Evolutionary conservation across 2,113 vertebrate genomes (phyloP).

Genomic region (Myiopsitta monachus): DNA sequence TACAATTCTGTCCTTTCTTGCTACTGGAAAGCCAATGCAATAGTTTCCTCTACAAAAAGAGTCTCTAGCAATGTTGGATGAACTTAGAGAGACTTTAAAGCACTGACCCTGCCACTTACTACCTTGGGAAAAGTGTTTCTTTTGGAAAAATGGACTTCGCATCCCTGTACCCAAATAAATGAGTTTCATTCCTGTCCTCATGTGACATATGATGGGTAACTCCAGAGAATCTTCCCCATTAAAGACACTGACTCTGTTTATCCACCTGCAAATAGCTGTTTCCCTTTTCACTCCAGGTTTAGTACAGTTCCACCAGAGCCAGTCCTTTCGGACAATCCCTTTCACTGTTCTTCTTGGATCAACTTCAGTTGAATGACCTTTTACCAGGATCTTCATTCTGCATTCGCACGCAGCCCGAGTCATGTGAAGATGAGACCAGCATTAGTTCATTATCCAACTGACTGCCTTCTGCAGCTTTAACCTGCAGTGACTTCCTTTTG

Average conservation of each 20-base stretch:
- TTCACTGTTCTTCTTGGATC: neutral
- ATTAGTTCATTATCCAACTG: neutral
- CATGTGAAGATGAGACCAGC: neutral
- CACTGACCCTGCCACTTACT: neutral
- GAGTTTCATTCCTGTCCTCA: neutral
- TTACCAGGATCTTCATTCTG: neutral
- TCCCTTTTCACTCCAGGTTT: neutral
- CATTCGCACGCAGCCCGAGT: neutral
- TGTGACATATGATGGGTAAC: neutral
- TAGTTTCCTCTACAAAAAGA: rapidly evolving
- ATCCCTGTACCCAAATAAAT: neutral
- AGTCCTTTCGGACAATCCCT: neutral
- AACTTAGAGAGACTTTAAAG: neutral
- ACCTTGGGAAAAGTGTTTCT: neutral
- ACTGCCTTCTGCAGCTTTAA: neutral
- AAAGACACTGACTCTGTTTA: neutral
- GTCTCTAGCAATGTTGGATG: neutral
- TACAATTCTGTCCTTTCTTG: neutral
- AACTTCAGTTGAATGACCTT: neutral
- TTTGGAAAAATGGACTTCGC: neutral
- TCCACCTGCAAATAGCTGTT: neutral
- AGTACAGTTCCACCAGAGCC: neutral
- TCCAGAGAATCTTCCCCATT: neutral
- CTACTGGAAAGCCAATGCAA: neutral
- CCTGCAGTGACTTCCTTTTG: neutral